These are phyloP conservation scores for Platycercus adscitus DNA, from an alignment of 2,113 vertebrate species.

Conservation along the genomic window DNA sequence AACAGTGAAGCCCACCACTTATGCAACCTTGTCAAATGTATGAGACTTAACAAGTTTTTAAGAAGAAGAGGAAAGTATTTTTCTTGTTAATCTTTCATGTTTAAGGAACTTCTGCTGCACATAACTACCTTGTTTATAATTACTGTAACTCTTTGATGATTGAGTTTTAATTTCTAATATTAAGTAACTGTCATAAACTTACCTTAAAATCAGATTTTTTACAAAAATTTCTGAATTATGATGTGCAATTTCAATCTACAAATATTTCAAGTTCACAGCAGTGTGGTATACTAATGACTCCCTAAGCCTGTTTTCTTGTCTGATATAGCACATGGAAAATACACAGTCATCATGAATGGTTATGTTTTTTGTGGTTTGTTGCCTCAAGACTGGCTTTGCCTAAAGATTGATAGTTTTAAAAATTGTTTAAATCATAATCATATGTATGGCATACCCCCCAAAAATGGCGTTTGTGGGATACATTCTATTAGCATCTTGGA, in stretches of 20 bases:
- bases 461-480: neutral
- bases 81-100: neutral
- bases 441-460: fast-evolving
- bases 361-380: neutral
- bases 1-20: neutral
- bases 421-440: neutral
- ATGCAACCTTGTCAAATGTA: neutral
- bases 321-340: neutral
- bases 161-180: neutral
- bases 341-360: neutral
- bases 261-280: neutral
- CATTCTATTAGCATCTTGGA: neutral
- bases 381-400: neutral
- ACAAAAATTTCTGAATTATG: neutral
- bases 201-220: neutral
- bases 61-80: neutral
- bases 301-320: neutral
- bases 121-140: neutral
- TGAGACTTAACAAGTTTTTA: neutral
- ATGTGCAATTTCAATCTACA: neutral
- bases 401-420: neutral
- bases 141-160: neutral
- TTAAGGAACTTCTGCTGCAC: neutral
- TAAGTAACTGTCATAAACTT: neutral
- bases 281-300: neutral